Evolutionary conservation across 2,113 vertebrate genomes (phyloP).

Genomic region (Mastomys coucha): DNA sequence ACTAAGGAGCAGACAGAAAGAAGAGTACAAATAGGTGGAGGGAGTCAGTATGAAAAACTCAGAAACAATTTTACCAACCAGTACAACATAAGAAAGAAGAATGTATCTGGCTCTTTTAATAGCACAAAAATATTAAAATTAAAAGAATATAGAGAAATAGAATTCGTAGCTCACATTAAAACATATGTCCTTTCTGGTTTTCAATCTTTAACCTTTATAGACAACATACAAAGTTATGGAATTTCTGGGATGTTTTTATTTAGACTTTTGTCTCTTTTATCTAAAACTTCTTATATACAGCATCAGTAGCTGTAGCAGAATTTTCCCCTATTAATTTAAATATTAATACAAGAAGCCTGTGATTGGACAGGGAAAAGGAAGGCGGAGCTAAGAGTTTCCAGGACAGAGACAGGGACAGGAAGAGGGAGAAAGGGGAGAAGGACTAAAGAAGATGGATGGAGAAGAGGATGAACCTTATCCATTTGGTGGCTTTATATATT

Average conservation of each 20-base stretch:
- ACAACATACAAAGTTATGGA: background rate
- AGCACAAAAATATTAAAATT: background rate
- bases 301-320: background rate
- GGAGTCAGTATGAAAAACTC: background rate
- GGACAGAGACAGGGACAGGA: too few relatives aligned
- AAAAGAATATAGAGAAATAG: background rate
- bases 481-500: too few relatives aligned
- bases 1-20: background rate
- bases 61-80: conserved; percentile 12
- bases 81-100: conserved; percentile 5
- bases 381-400: too few relatives aligned
- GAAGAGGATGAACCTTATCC: too few relatives aligned
- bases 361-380: too few relatives aligned
- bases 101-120: background rate
- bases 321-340: too few relatives aligned
- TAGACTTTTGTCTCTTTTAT: background rate
- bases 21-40: background rate
- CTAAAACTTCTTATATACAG: background rate
- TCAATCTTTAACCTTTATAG: conserved; percentile 48
- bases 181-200: conserved; percentile 35
- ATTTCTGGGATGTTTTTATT: conserved; percentile 51
- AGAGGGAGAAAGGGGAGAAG: too few relatives aligned
- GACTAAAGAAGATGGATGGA: too few relatives aligned
- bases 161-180: background rate
- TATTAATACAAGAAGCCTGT: too few relatives aligned